Conservation (phyloP, 2,888 invertebrate species). For the Cordilura impudica region DNA sequence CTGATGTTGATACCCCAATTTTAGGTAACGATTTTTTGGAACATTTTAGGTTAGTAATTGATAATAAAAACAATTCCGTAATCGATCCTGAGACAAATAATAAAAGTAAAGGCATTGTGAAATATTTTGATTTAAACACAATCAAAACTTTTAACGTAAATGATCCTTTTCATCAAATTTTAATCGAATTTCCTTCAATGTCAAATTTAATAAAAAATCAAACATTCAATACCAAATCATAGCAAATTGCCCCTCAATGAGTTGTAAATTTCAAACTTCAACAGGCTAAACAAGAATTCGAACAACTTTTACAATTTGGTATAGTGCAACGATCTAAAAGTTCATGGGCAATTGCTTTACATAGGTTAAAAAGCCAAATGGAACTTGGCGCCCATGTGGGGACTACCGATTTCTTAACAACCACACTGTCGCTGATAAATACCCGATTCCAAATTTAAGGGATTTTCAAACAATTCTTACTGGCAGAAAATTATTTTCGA, state of each 20-base stretch:
- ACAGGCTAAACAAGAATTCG: no score
- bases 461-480: no score
- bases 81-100: not conserved
- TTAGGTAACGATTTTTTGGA: not conserved
- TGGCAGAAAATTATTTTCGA: no score
- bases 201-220: not conserved
- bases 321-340: not conserved
- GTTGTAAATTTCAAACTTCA: not conserved
- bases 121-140: not conserved
- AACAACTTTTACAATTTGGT: no score
- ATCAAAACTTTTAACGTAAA: not conserved
- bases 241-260: not conserved
- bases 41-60: not conserved
- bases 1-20: not conserved
- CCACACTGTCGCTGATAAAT: constrained; percentile 1
- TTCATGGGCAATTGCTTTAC: not conserved
- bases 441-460: no score
- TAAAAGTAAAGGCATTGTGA: not conserved
- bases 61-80: not conserved
- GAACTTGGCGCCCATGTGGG: constrained; percentile 8
- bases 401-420: constrained; percentile 3
- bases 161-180: not conserved
- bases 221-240: not conserved
- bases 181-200: not conserved
- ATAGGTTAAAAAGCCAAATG: constrained; percentile 1